Evolutionary conservation across 2,113 vertebrate genomes (phyloP).

Genomic region (Catagonus wagneri): DNA sequence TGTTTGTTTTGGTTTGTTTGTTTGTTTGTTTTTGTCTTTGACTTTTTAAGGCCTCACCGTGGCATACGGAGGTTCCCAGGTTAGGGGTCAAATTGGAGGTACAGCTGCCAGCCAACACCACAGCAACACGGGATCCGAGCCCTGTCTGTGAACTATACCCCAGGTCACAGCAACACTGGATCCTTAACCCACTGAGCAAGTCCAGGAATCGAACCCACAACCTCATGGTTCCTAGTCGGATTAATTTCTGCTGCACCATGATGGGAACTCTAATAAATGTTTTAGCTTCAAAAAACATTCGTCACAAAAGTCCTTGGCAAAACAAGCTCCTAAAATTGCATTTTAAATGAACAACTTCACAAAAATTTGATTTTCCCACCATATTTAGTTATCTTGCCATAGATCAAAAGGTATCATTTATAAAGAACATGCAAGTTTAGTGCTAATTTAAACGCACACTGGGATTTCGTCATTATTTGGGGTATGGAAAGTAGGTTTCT

Average conservation of each 20-base stretch:
- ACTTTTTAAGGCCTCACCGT: too few relatives aligned
- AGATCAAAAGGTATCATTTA: background rate
- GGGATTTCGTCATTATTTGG: constrained; percentile 3
- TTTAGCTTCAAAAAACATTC: constrained; percentile 40
- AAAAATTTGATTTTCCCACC: background rate
- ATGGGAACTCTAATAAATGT: background rate
- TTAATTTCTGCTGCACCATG: too few relatives aligned
- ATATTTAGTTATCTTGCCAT: background rate
- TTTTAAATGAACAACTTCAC: constrained; percentile 23
- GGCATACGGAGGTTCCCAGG: too few relatives aligned
- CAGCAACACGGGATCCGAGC: too few relatives aligned
- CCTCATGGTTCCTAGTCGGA: too few relatives aligned
- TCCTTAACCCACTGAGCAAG: too few relatives aligned
- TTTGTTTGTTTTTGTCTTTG: too few relatives aligned
- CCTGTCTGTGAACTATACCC: too few relatives aligned
- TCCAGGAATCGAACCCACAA: too few relatives aligned
- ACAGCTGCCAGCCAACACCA: too few relatives aligned
- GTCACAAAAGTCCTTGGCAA: background rate
- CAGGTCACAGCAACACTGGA: too few relatives aligned
- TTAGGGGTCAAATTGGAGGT: too few relatives aligned
- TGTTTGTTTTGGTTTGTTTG: background rate
- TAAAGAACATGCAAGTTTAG: background rate
- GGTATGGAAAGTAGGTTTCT: background rate
- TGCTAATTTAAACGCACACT: background rate
- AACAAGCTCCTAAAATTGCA: background rate